Evolutionary conservation across 1,140 invertebrate genomes (phyloP).

Genomic region (Hyposmocoma kahamanoa): DNA sequence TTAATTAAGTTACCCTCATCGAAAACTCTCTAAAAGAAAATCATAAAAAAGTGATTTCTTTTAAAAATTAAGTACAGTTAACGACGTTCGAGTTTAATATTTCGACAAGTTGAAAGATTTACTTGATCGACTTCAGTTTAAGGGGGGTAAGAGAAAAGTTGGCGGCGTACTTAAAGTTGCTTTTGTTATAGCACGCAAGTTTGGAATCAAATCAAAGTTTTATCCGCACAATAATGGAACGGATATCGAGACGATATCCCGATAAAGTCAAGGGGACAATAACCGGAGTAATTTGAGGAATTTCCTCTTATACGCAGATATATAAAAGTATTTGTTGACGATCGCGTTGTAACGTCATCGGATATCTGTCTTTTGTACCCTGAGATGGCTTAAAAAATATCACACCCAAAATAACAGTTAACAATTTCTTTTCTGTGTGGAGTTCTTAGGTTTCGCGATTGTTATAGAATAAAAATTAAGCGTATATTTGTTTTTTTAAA

Average conservation of each 20-base stretch:
- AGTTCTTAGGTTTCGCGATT: too few species aligned
- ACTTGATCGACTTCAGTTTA: neutral
- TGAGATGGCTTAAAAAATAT: too few species aligned
- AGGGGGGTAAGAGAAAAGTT: neutral
- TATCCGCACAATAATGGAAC: conserved; percentile 60
- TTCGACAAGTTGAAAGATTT: neutral
- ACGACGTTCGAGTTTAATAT: neutral
- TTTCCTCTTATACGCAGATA: conserved; percentile 8
- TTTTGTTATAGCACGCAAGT: conserved; percentile 50
- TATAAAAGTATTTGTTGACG: too few species aligned
- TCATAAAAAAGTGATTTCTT: too few species aligned
- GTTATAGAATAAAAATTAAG: too few species aligned
- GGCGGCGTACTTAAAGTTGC: conserved; percentile 29
- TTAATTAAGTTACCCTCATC: too few species aligned
- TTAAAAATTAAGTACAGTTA: conserved; percentile 2
- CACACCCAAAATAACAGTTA: too few species aligned
- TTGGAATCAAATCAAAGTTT: conserved; percentile 68
- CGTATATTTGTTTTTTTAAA: too few species aligned
- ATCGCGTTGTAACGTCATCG: too few species aligned
- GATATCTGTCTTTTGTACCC: too few species aligned
- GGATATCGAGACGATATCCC: conserved; percentile 51
- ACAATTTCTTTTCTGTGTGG: too few species aligned
- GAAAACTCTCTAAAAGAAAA: too few species aligned
- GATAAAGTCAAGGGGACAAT: conserved; percentile 40
- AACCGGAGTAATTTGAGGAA: conserved; percentile 21